phyloP scores from a whole-genome alignment of 2,113 vertebrate genomes.

The Thinocorus orbignyianus region DNA sequence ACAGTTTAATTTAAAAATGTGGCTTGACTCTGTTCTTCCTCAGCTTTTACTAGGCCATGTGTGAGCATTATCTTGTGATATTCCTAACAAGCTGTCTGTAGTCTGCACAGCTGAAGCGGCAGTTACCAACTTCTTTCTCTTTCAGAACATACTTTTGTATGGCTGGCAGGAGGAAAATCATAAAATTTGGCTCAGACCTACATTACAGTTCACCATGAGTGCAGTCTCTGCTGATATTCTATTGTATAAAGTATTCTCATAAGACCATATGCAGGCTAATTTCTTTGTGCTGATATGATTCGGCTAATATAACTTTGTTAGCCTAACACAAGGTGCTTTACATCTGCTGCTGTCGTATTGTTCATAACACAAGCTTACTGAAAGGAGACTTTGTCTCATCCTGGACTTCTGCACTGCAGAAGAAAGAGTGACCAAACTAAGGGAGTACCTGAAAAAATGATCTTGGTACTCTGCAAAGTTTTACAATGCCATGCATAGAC shows the following conservation, averaged over 20 bases:
- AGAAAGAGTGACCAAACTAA: background rate
- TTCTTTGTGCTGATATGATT: background rate
- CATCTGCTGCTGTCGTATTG: background rate
- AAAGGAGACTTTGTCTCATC: background rate
- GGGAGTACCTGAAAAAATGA: background rate
- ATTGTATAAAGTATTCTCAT: background rate
- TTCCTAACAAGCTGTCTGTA: background rate
- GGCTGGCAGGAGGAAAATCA: background rate
- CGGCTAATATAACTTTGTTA: background rate
- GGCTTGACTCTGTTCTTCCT: background rate
- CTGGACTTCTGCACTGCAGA: background rate
- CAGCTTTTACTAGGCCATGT: background rate
- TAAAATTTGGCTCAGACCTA: background rate
- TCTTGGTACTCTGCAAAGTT: background rate
- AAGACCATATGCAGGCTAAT: background rate
- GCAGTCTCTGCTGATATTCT: background rate
- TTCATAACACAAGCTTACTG: background rate
- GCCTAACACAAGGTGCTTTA: background rate
- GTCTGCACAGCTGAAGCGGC: background rate
- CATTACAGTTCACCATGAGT: background rate
- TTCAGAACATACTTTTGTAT: background rate
- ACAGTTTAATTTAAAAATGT: background rate
- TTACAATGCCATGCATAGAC: background rate
- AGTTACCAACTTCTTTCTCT: background rate
- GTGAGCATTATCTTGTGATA: background rate